Conservation (phyloP, 1,140 invertebrate species). For the Pectinophora gossypiella region DNA sequence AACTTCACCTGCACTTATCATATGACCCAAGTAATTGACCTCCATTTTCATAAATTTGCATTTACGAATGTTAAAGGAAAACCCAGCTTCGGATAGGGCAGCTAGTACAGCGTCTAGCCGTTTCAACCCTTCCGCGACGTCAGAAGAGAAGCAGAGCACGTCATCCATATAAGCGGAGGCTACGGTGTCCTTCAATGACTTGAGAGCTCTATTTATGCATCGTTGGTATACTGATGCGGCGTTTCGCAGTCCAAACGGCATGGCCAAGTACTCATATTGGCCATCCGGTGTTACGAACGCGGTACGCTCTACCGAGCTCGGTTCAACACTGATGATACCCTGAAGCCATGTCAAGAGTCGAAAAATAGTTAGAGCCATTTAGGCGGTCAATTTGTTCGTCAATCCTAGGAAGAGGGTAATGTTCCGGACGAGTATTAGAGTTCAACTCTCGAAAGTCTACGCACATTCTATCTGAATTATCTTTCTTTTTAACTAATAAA, state of each 20-base stretch:
- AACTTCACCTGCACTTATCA: neutral
- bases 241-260: neutral
- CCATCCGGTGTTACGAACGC: too few relatives aligned
- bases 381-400: neutral
- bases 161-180: neutral
- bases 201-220: neutral
- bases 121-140: neutral
- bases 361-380: neutral
- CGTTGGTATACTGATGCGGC: neutral
- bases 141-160: neutral
- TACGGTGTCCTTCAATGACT: neutral
- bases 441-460: slow-evolving; percentile 1
- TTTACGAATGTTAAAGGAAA: slow-evolving; percentile 1
- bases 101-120: neutral
- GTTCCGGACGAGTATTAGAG: neutral
- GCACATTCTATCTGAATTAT: slow-evolving; percentile 1
- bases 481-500: neutral
- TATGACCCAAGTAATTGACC: neutral
- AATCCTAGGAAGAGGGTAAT: neutral
- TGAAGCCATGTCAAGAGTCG: slow-evolving; percentile 1
- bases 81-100: neutral
- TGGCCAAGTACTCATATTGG: neutral
- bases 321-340: neutral
- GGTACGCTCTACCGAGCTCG: neutral
- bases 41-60: neutral